Evolutionary conservation across 2,888 invertebrate genomes (phyloP).

Genomic region (Theretra japonica): DNA sequence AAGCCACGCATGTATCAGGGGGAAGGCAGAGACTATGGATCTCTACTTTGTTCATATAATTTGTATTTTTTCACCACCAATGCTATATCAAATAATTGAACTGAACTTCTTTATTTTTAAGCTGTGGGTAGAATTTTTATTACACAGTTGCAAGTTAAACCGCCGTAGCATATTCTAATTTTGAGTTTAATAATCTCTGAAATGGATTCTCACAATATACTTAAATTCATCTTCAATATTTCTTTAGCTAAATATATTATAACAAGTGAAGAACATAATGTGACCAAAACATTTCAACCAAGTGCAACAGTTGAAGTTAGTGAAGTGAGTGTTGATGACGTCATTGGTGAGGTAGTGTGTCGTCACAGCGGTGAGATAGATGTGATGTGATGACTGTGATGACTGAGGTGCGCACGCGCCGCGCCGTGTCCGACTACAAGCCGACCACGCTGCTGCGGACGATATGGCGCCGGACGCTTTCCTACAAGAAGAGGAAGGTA

Average conservation of each 20-base stretch:
- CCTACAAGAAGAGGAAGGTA: conserved; percentile 76
- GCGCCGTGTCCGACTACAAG: conserved; percentile 61
- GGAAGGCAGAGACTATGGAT: no score
- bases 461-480: conserved; percentile 74
- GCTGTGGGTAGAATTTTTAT: no score
- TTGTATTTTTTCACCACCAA: no score
- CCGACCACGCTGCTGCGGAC: conserved; percentile 66
- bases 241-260: no score
- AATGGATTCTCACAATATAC: conserved; percentile 1
- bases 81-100: no score
- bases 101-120: no score
- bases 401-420: conserved; percentile 69
- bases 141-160: no score
- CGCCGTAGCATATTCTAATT: no score
- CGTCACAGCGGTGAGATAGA: conserved; percentile 16
- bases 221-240: no score
- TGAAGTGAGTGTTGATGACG: conserved; percentile 1
- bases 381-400: conserved; percentile 72
- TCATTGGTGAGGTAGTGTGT: neutral
- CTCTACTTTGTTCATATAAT: no score
- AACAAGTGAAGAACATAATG: no score
- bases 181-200: neutral
- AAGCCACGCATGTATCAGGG: no score
- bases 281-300: neutral
- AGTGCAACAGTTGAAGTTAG: neutral